Evolutionary conservation across 2,113 vertebrate species (phyloP).

Genomic region (Podarcis muralis): DNA sequence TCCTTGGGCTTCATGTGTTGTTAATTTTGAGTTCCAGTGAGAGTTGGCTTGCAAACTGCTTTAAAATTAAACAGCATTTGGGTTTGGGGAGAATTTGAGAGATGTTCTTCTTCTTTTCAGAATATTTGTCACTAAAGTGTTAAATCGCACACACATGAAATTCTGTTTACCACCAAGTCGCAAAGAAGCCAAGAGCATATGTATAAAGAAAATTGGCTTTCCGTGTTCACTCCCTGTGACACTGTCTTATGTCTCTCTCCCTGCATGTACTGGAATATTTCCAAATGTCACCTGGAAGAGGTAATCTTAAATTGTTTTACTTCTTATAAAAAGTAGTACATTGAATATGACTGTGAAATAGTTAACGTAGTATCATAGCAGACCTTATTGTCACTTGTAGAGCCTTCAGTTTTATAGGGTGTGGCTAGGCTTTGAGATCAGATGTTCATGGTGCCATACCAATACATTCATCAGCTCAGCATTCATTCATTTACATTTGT

Average conservation of each 20-base stretch:
- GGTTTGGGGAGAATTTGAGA: neutral
- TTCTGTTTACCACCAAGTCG: slow-evolving; percentile 81
- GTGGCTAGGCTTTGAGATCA: neutral
- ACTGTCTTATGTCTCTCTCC: slow-evolving; percentile 77
- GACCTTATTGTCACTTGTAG: neutral
- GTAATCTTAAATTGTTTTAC: slow-evolving; percentile 57
- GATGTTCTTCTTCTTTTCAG: slow-evolving; percentile 62
- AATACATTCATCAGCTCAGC: neutral
- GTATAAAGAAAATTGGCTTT: slow-evolving; percentile 73
- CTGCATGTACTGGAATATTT: slow-evolving; percentile 72
- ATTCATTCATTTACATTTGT: neutral
- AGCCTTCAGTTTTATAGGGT: neutral
- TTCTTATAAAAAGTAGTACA: neutral
- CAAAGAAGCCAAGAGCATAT: slow-evolving; percentile 79
- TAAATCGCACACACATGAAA: slow-evolving; percentile 76
- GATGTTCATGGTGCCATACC: neutral
- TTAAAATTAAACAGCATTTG: neutral
- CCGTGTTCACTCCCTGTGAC: slow-evolving; percentile 67
- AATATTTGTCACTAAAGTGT: slow-evolving; percentile 73
- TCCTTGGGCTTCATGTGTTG: neutral
- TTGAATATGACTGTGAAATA: neutral
- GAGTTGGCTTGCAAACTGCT: neutral
- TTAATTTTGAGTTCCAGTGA: neutral
- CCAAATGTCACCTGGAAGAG: slow-evolving; percentile 81
- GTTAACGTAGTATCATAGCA: neutral